Evolutionary conservation across 2,888 invertebrate genomes (phyloP), one percentile per base, ranked within the genome.

Genomic region (Chymomyza procnemis): DNA sequence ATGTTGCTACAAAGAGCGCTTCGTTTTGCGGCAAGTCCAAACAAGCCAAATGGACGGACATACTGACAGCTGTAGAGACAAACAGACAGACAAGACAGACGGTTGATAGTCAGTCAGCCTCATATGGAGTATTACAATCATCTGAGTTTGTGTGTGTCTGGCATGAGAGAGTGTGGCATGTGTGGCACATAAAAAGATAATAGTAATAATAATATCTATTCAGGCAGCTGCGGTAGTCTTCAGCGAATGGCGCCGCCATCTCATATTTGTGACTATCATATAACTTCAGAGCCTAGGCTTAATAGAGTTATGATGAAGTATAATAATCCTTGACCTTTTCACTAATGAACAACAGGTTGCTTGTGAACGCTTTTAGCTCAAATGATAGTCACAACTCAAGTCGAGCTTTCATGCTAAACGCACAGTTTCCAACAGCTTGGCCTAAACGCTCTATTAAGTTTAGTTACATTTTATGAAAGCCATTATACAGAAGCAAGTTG

Each of bases 271-370:
- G 34, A 41, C 34, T 41, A 41, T 26, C 26, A 3, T 41, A 41
- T 41, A 41, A 41, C 34, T 41, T 12, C 34, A 12, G 34, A 41
- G 34, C 12, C 34, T 41, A 41, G 34, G 34, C 34, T 71, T 82
- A 82, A 83, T 87, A 87, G 87, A 85, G 84, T 73, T 76, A 73
- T 87, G 86, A 87, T 87, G 74, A 80, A 83, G 88, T 83, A 86
- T 86, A 84, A 86, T 83, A 87, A 83, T 83, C 88, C 83, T 87
- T 83, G 83, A 83, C 88, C 83, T 87, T 86, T 80, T 81, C 72
- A 67, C 86, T 61, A 78, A 71, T 72, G 73, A 83, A 75, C 81
- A 74, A 74, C 73, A 78, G 69, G 71, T 83, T 69, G 69, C 61
- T 50, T 41, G 34, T 41, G 34, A 41, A 41, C 12, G 34, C 34